Base-by-base conservation (phyloP, 2,113 vertebrate genomes). In the Amazona vittata region DNA sequence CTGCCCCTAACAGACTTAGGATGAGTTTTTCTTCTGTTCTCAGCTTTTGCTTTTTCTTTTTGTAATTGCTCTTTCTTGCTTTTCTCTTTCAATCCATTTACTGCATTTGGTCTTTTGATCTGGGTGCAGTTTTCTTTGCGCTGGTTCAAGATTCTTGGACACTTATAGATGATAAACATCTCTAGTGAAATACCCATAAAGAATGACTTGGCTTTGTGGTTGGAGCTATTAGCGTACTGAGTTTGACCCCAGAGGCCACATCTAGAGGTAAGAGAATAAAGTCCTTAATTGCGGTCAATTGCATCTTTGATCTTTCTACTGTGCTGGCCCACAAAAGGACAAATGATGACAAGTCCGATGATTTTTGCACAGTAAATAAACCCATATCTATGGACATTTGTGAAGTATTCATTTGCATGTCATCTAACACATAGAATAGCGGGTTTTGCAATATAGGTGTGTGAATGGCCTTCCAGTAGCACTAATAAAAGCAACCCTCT, bases 301-400 rank as follows among this genome's bases (percentile, higher is more conserved):
- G 57, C 20, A 82, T 69, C 92, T 89, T 94, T 94, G 89, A 95
- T 94, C 86, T 86, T 95, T 79, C 77, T 82, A 18, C 83, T 90
- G 47, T 55, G 68, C 70, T 70, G 64, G 16, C 31, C 57, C 67
- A 69, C 41, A 53, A 57, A 90, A 91, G 81, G 53, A 83, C 62
- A 94, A 85, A 92, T 44, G 25, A 81, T 96, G 69, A 93, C 76
- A 93, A 78, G 10, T 24, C 24, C n/a, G 60, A 69, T 81, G 33
- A 20, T 49, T 92, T 92, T 59, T 86, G 6, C 41, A 31, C 37
- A 68, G 35, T 49, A 84, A 89, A 65, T 50, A 68, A 82, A 29
- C 6, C 28, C 7, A 1, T 74, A 20, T 76, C 75, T 78, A 29
- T 52, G 47, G 16, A 55, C n/a, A 60, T 35, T 55, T 46, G 37